phyloP scores from a whole-genome alignment of 2,113 vertebrate genomes.

The Crotalus tigris region DNA sequence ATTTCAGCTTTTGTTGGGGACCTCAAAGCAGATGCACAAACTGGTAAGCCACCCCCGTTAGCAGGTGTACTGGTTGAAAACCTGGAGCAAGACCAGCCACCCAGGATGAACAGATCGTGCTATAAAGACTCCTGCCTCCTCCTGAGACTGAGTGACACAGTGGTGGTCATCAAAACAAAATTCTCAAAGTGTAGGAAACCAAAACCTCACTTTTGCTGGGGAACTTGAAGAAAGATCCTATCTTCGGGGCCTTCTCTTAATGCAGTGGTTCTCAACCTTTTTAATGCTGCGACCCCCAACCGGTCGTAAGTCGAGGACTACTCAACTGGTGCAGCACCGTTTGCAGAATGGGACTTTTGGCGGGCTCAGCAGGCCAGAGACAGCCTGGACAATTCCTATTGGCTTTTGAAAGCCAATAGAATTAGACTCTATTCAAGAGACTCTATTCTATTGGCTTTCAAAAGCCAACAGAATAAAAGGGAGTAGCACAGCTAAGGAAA shows the following conservation, averaged over 20 bases:
- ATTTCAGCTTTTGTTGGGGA: constrained; percentile 16
- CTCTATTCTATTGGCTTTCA: too few species aligned
- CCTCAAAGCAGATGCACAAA: constrained; percentile 14
- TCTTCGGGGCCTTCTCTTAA: not conserved
- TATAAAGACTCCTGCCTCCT: not conserved
- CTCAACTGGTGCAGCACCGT: too few species aligned
- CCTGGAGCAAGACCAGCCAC: constrained; percentile 12
- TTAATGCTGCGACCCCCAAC: too few species aligned
- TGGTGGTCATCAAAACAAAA: not conserved
- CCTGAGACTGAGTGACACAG: not conserved
- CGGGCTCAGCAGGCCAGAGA: too few species aligned
- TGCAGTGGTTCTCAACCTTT: too few species aligned
- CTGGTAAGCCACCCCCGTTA: constrained; percentile 9
- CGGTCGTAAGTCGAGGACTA: too few species aligned
- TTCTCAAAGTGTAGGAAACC: not conserved
- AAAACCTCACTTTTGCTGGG: not conserved
- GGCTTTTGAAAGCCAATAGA: too few species aligned
- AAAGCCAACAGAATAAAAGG: too few species aligned
- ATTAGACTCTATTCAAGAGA: too few species aligned
- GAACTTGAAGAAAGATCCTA: not conserved
- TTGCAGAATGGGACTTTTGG: too few species aligned
- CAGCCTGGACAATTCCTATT: too few species aligned
- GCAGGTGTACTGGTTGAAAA: not conserved
- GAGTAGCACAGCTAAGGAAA: too few species aligned
- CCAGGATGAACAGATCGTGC: constrained; percentile 8